Base-by-base conservation (phyloP, 2,888 invertebrate species). In the Xestobium rufovillosum region DNA sequence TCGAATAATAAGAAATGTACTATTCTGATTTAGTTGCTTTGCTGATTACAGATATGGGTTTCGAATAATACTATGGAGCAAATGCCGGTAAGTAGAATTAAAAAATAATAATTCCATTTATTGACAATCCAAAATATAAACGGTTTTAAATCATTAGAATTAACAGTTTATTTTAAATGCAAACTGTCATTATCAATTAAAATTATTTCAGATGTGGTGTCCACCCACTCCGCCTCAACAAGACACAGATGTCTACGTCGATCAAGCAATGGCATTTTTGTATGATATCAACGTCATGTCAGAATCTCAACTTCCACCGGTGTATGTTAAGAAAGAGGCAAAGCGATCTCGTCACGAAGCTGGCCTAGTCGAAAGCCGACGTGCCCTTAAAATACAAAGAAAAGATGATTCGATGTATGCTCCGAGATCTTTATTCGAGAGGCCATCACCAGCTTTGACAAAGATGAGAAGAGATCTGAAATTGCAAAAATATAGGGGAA, bases 211-310 rank as follows among this genome's bases (percentile, higher is more conserved):
- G 94, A 80, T 91, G 74, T 97, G 96, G 95, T 82, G 88, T 51
- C 96, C 96, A 36, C 96, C 95, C 38, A 96, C 96, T 12, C 96
- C 96, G 39, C 95, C 96, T 8, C 82, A 85, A 61, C 87, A 88
- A 62, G 92, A 92, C 55, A 82, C 83, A 58, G 96, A 96, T 65
- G 73, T 92, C 38, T 92, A 92, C 70, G 80, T 90, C 49, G 95
- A 96, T 63, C 76, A 78, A 50, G 81, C 86, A 42, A 68, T 90
- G 63, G 76, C 82, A 43, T 86, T 89, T 59, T 75, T 95, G 44
- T 96, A 96, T 68, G 86, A 91, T 42, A 69, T 75, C 49, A 71
- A 70, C 26, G 59, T 71, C 2, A 86, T 90, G 75, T 70, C 83
- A 4, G 94, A 90, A 59, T 70, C 80, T 2, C 80, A 83, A 55